Percentiles rank a stretch among this genome's conserved stretches.
phyloP scores from a whole-genome alignment of 2,888 invertebrate species.

The Lithophane leautieri region DNA sequence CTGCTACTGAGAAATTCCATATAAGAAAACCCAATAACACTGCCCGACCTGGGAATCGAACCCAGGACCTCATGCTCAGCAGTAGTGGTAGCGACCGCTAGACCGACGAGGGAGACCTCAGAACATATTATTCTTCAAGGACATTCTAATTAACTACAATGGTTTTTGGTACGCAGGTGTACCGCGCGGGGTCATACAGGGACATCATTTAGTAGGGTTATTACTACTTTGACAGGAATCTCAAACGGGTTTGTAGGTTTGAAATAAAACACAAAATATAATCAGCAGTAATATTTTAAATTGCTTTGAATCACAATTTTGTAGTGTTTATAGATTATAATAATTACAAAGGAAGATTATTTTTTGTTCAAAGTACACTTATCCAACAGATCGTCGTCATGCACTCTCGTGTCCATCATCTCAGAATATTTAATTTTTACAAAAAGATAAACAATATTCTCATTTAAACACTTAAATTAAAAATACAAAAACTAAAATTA shows the following conservation, averaged over 20 bases:
- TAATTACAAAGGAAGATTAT: conserved; percentile 90
- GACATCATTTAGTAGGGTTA: neutral
- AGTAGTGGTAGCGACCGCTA: neutral
- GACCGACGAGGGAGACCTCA: neutral
- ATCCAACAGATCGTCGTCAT: conserved; percentile 75
- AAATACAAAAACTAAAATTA: neutral
- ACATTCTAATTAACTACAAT: too few relatives aligned
- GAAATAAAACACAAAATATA: conserved; percentile 83
- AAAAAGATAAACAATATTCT: conserved; percentile 34
- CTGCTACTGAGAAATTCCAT: neutral
- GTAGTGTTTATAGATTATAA: conserved; percentile 90
- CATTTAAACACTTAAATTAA: conserved; percentile 9
- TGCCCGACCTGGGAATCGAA: neutral
- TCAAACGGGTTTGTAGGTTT: neutral
- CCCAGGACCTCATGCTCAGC: neutral
- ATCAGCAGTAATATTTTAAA: conserved; percentile 91
- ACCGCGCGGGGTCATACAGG: too few relatives aligned
- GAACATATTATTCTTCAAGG: too few relatives aligned
- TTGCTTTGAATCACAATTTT: conserved; percentile 90
- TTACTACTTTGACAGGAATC: too few relatives aligned
- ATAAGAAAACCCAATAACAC: too few relatives aligned
- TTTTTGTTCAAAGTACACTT: conserved; percentile 86
- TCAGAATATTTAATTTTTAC: conserved; percentile 62
- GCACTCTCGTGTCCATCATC: conserved; percentile 76
- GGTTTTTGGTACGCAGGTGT: too few relatives aligned